Evolutionary conservation across 2,888 invertebrate species (phyloP).

Genomic region (Esperia sulphurella): DNA sequence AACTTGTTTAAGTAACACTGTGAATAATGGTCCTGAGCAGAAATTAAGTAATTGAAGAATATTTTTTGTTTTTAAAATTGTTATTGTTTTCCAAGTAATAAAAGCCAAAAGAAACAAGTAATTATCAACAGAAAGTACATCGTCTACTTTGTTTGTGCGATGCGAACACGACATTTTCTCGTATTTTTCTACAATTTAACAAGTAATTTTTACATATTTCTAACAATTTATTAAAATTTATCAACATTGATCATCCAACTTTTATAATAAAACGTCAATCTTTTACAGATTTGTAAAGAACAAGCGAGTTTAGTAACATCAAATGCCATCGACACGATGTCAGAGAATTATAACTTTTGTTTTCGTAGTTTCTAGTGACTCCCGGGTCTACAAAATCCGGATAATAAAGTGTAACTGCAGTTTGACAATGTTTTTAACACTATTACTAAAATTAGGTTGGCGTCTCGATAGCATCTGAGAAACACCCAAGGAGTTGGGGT

Average conservation of each 20-base stretch:
- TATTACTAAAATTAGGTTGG: too few species aligned
- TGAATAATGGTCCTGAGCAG: too few species aligned
- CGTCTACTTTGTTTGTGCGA: conserved; percentile 69
- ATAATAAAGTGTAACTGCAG: too few species aligned
- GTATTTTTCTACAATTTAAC: conserved; percentile 55
- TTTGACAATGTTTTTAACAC: too few species aligned
- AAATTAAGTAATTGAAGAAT: too few species aligned
- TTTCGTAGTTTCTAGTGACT: too few species aligned
- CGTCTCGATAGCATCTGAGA: not conserved
- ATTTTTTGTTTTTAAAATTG: not conserved
- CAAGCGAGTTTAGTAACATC: conserved; percentile 22
- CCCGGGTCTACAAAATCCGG: too few species aligned
- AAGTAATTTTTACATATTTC: conserved; percentile 42
- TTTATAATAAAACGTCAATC: conserved; percentile 55
- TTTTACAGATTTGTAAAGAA: conserved; percentile 19
- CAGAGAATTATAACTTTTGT: not conserved
- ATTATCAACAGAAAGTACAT: too few species aligned
- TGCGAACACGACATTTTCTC: conserved; percentile 55
- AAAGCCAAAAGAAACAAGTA: not conserved
- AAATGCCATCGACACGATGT: conserved; percentile 7
- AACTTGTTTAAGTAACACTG: too few species aligned
- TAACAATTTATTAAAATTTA: conserved; percentile 53
- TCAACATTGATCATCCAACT: conserved; percentile 43
- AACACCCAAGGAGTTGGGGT: not conserved
- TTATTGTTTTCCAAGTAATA: not conserved